Conservation (phyloP, 2,888 invertebrate species). For the Lithophane ornitopus region DNA sequence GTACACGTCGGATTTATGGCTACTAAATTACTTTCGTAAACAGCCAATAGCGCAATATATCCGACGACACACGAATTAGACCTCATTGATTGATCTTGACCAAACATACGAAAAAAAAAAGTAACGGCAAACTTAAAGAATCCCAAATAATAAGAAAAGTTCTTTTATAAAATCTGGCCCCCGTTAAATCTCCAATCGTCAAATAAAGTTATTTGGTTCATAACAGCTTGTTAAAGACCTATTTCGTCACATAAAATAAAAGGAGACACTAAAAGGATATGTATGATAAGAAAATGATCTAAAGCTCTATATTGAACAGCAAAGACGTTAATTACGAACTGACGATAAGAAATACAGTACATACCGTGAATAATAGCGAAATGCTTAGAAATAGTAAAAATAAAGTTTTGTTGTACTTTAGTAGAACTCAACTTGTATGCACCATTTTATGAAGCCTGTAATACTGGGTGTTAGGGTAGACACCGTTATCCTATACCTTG, state of each 20-base stretch:
- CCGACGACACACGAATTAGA: background rate
- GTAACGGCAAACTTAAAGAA: background rate
- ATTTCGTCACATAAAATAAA: background rate
- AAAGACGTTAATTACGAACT: background rate
- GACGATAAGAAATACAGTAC: background rate
- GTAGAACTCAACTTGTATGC: background rate
- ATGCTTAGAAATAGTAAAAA: background rate
- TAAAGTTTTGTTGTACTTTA: background rate
- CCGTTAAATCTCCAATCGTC: background rate
- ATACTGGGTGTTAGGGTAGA: no score
- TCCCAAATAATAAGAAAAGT: background rate
- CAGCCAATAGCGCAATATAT: background rate
- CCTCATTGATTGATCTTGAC: background rate
- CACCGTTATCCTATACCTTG: no score
- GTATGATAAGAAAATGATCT: background rate
- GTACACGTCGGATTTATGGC: background rate
- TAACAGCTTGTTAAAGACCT: background rate
- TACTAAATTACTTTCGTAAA: background rate
- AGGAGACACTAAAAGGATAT: background rate
- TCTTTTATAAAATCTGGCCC: background rate
- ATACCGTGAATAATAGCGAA: background rate
- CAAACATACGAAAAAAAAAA: background rate
- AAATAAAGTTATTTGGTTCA: background rate
- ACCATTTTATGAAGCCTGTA: background rate
- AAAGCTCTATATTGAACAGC: background rate